Base-by-base conservation (phyloP, 2,888 invertebrate species). In the Sinodicranocentrus sp. region DNA sequence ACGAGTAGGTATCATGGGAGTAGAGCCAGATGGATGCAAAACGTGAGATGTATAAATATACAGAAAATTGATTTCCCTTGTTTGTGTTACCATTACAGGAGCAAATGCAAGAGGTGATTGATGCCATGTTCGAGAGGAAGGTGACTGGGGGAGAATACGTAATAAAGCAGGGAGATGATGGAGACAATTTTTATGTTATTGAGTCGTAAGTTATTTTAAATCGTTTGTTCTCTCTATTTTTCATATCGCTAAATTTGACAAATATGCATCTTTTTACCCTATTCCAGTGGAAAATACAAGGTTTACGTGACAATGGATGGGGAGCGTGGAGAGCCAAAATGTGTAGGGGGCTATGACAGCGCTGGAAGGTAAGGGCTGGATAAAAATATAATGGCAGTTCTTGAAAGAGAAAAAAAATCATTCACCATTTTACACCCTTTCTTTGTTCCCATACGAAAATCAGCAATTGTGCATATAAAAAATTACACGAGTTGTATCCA, bases 181-280 rank as follows among this genome's bases (percentile, higher is more conserved):
- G 98, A 26, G 98, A 99, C 92, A 98, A 98, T 92, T 99, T 99
- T 92, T 99, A 99, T 92, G 98, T 98, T 90, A 98, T 99, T 91
- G 97, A 98, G 92, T 95, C 95, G 96, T 96, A 92, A 92, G 88
- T 87, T n/a, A n/a, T n/a, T n/a, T n/a, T n/a, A n/a, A n/a, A n/a
- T n/a, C n/a, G n/a, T n/a, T n/a, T n/a, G n/a, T n/a, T n/a, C n/a
- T n/a, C n/a, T 33, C 3, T 33, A 33, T 33, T 33, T 33, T 33
- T 33, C n/a, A n/a, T n/a, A n/a, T n/a, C n/a, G n/a, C n/a, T n/a
- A n/a, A n/a, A n/a, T n/a, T n/a, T n/a, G n/a, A n/a, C n/a, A n/a
- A n/a, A n/a, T n/a, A n/a, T n/a, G n/a, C n/a, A n/a, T n/a, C n/a
- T 48, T 33, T 33, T 33, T 33, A 10, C 10, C 5, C 5, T 3